Conservation (phyloP, 2,113 vertebrate genomes). For the Anguilla rostrata region DNA sequence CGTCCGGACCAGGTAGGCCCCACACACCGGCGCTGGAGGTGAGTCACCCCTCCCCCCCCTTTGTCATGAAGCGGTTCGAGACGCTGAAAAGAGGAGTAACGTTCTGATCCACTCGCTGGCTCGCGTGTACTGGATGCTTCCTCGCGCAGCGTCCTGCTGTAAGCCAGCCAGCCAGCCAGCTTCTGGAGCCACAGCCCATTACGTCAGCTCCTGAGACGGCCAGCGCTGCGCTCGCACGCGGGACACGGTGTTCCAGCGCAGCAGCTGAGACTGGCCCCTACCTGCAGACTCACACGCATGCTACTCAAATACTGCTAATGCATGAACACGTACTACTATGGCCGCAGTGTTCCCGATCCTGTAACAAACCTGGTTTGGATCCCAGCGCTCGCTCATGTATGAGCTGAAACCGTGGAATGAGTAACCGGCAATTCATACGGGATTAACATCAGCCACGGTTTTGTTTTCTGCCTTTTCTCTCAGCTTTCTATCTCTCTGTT, state of each 20-base stretch:
- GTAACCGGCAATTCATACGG: not conserved
- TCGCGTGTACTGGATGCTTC: no score
- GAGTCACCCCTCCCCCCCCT: not conserved
- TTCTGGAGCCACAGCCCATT: slow-evolving; percentile 21
- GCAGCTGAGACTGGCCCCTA: not conserved
- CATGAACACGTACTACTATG: no score
- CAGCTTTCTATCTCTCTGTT: not conserved
- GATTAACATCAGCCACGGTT: not conserved
- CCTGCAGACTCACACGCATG: not conserved
- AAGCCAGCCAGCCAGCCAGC: slow-evolving; percentile 53
- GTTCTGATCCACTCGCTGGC: not conserved
- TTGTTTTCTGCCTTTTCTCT: not conserved
- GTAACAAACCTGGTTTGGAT: not conserved
- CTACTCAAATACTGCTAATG: no score
- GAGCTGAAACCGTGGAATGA: not conserved
- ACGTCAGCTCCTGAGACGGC: slow-evolving; percentile 33
- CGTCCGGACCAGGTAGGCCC: no score
- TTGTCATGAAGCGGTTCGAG: not conserved
- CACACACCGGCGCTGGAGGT: not conserved
- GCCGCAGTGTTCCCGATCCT: not conserved
- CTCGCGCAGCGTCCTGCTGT: slow-evolving; percentile 29
- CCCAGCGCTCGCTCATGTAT: not conserved
- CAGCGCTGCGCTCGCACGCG: slow-evolving; percentile 23
- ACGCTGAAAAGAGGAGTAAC: not conserved
- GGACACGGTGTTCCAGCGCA: not conserved